Evolutionary conservation across 2,113 vertebrate genomes (phyloP), one percentile per base, ranked within the genome.

Genomic region (Crypturellus undulatus): DNA sequence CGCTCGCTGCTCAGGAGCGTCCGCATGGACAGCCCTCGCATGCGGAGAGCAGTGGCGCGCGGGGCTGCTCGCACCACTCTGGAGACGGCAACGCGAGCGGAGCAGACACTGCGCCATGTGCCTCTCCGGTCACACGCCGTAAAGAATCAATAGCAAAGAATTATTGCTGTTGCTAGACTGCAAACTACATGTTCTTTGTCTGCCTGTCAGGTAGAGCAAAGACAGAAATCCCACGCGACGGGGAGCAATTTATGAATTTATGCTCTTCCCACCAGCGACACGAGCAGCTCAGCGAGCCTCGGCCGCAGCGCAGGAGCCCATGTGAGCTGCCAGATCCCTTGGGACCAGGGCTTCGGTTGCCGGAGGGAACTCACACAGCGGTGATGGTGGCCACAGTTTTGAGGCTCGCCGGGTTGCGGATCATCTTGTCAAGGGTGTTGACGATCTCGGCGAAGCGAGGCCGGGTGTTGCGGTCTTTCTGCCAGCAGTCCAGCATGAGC

Each of bases 401-500:
- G 97, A 99, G 99, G 98, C 99, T 99, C 86, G 99, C 98, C 12
- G 99, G 99, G 96, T 99, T 99, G 89, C 99, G 99, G 97, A 99
- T 99, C 98, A 99, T 99, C 97, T 99, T 99, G 96, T 99, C 99
- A 13, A 99, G 97, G 47, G 99, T 99, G 97, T 98, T 99, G 97
- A 99, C 99, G 17, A 99, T 99, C 97, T 99, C 99, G 1, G 98
- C 95, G 98, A 99, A 99, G 87, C 99, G 99, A 9, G 99, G 99
- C 81, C 99, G 98, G 64, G 98, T 98, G 58, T 99, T 99, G 75
- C 99, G 99, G 97, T 99, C 99, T 97, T 99, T 99, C 97, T 99
- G 99, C 99, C 99, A 99, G 94, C 99, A 99, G 97, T 99, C 99
- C 91, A 99, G 97, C 99, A 99, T 99, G 82, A 99, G 97, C 97